Evolutionary conservation across 2,888 invertebrate genomes (phyloP), one percentile per base, ranked within the genome.

Genomic region (Shargacucullia verbasci): DNA sequence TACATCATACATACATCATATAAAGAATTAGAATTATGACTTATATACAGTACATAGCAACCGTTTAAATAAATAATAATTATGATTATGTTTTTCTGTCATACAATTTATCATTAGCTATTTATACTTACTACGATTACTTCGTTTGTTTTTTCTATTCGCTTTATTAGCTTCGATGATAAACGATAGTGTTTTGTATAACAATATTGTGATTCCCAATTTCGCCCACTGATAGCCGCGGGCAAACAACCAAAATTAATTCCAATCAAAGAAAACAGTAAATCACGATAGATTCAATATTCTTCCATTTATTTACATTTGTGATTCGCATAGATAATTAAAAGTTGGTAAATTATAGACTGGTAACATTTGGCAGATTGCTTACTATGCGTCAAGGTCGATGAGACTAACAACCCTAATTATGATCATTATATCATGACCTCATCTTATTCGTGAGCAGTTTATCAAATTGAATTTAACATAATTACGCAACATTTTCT

Each of bases 391-490:
- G 55, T 43, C 65, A 59, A 76, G 77, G 63, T 50, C 49, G 50
- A 14, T 39, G n/a, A 43, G 25, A 37, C 39, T 62, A 62, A 58
- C 37, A 50, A 55, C 39, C 37, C 59, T 70, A 66, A 70, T 72
- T 65, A 67, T 65, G 14, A 62, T 59, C 35, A 66, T 62, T 56
- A 54, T 20, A 47, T 41, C 50, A 54, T 63, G 63, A 65, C 59
- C 70, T 73, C 60, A 67, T 63, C 61, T 49, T 43, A 48, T 50
- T 65, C 70, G 73, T 76, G 62, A 64, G 58, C 34, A 48, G 47
- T 59, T 69, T 58, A 72, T 65, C 54, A 64, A 64, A 67, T 61
- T 59, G 10, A 64, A 76, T 75, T 41, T 66, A 72, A 40, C 41
- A 37, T 58, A 68, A 73, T 70, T 62, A 65, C 44, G 39, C 14